These are phyloP conservation scores for Pangasius krempfi DNA, from an alignment of 2,797 vertebrate species.

Conservation along the genomic window DNA sequence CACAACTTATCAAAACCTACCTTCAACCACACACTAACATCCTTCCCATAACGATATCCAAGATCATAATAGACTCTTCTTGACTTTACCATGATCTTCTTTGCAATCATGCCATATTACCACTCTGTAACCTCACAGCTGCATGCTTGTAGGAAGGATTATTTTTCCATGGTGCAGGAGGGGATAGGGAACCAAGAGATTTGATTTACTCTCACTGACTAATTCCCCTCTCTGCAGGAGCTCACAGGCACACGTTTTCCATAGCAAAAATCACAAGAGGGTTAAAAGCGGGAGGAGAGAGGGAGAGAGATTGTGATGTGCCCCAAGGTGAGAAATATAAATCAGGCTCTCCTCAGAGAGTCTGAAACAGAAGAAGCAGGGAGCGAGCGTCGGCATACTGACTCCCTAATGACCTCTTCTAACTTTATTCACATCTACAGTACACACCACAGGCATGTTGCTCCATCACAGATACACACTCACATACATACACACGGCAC, in stretches of 20 bases:
- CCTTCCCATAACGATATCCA: background rate
- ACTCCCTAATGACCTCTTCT: constrained; percentile 54
- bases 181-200: constrained; percentile 26
- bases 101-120: background rate
- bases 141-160: background rate
- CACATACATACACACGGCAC: background rate
- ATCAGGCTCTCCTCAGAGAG: constrained; percentile 60
- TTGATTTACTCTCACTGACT: constrained; percentile 52
- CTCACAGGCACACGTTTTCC: constrained; percentile 34
- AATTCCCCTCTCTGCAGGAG: constrained; percentile 47
- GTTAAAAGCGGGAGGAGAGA: background rate
- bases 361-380: constrained; percentile 43
- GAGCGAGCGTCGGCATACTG: constrained; percentile 39
- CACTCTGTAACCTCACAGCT: background rate
- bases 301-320: constrained; percentile 30
- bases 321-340: constrained; percentile 64
- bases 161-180: constrained; percentile 25
- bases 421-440: constrained; percentile 48
- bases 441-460: background rate
- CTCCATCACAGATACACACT: background rate
- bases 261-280: constrained; percentile 11
- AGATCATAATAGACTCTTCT: background rate
- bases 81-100: background rate
- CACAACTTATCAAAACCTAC: too few relatives aligned
- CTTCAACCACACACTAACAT: background rate